phyloP scores from a whole-genome alignment of 2,113 vertebrate species.

The Bothrops jararaca region DNA sequence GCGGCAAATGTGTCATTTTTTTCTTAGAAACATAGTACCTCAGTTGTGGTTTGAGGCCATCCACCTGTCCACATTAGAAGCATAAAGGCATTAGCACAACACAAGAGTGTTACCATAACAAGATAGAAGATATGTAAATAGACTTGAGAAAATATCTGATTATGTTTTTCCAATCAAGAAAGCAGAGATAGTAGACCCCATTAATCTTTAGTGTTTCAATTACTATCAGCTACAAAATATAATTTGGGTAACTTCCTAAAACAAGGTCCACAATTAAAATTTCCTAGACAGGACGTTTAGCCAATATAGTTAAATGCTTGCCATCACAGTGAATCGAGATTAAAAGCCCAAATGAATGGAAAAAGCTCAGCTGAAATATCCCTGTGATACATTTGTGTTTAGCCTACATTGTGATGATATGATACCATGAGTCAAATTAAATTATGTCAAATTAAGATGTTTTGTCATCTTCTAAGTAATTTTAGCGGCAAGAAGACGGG shows the following conservation, averaged over 20 bases:
- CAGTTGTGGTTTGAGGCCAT: background rate
- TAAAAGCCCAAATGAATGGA: background rate
- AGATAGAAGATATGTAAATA: background rate
- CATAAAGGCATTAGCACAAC: background rate
- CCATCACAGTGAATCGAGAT: background rate
- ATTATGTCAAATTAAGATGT: background rate
- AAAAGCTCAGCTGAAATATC: background rate
- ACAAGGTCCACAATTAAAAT: background rate
- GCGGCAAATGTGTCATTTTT: background rate
- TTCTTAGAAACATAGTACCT: background rate
- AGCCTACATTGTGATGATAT: background rate
- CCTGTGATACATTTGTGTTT: background rate
- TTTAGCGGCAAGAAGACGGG: background rate
- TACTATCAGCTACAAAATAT: background rate
- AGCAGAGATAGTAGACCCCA: background rate
- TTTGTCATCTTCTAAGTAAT: conserved; percentile 8
- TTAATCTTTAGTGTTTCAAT: background rate
- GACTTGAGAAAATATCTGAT: background rate
- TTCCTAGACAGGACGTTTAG: background rate
- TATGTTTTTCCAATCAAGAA: background rate
- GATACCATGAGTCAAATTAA: background rate
- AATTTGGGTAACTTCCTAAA: background rate
- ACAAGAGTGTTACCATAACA: background rate
- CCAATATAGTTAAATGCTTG: background rate
- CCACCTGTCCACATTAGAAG: background rate